Conservation (phyloP, 2,113 vertebrate genomes). For the Meriones unguiculatus region DNA sequence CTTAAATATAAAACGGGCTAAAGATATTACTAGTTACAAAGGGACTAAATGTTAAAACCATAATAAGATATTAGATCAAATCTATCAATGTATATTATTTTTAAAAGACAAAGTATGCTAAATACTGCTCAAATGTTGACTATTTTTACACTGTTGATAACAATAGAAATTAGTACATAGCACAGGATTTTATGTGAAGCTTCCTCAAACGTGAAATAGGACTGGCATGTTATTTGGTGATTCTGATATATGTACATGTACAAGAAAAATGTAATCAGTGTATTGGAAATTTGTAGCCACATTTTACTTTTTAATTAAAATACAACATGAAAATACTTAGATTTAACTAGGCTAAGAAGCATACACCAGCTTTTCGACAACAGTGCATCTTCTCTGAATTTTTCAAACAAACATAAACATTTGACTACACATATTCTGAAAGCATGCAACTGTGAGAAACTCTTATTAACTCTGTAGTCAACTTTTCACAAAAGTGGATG, state of each 20-base stretch:
- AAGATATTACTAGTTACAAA: background rate
- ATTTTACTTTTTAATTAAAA: background rate
- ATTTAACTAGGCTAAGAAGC: constrained; percentile 20
- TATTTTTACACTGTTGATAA: background rate
- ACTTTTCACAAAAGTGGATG: background rate
- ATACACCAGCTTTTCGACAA: background rate
- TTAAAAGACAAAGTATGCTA: background rate
- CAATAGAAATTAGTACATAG: background rate
- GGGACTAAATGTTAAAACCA: background rate
- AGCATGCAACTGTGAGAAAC: background rate
- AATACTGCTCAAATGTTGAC: background rate
- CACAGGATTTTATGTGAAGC: background rate
- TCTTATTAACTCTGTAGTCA: background rate
- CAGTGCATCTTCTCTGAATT: background rate
- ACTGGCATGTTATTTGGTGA: background rate
- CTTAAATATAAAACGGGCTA: background rate
- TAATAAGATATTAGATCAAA: background rate
- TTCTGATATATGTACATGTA: background rate
- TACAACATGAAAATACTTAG: background rate
- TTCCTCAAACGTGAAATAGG: background rate
- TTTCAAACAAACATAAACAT: background rate
- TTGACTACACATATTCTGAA: background rate
- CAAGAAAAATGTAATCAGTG: background rate
- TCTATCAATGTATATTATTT: background rate
- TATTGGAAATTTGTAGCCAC: background rate